Evolutionary conservation across 2,113 vertebrate species (phyloP).

Genomic region (Cygnus buccinator): DNA sequence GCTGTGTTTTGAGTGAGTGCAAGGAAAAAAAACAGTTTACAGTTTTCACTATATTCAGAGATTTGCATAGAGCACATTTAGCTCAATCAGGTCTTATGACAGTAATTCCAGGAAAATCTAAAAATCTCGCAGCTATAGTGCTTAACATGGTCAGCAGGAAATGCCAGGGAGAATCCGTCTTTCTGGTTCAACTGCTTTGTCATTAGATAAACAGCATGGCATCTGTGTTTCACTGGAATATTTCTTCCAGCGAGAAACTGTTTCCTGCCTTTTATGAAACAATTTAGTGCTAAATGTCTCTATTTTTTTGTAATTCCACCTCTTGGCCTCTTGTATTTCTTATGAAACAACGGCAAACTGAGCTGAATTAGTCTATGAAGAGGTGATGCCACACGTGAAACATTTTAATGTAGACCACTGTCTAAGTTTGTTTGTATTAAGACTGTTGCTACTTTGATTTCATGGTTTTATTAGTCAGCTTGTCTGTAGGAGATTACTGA

Average conservation of each 20-base stretch:
- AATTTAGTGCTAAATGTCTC: not conserved
- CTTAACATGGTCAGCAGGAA: slow-evolving; percentile 35
- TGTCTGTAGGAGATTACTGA: not conserved
- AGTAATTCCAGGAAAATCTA: slow-evolving; percentile 21
- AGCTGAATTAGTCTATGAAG: not conserved
- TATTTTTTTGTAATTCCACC: not conserved
- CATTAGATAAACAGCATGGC: slow-evolving; percentile 61
- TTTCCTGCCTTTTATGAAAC: not conserved
- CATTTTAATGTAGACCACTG: not conserved
- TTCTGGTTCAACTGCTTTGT: slow-evolving; percentile 59
- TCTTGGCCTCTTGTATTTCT: not conserved
- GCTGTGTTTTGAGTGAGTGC: not conserved
- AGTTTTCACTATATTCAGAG: slow-evolving; percentile 15
- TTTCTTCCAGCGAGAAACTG: slow-evolving; percentile 32
- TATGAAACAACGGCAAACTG: not conserved
- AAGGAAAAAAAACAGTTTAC: not conserved
- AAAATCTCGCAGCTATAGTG: slow-evolving; percentile 15
- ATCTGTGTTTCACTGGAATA: slow-evolving; percentile 1
- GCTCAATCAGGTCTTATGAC: slow-evolving; percentile 13
- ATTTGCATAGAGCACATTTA: slow-evolving; percentile 52
- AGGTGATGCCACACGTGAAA: not conserved
- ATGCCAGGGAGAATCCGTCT: slow-evolving; percentile 34
- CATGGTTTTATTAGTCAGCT: not conserved
- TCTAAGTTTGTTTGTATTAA: not conserved
- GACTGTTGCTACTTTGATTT: not conserved